These are phyloP conservation scores for Scopus umbretta DNA, from an alignment of 2,113 vertebrate genomes.

Conservation along the genomic window DNA sequence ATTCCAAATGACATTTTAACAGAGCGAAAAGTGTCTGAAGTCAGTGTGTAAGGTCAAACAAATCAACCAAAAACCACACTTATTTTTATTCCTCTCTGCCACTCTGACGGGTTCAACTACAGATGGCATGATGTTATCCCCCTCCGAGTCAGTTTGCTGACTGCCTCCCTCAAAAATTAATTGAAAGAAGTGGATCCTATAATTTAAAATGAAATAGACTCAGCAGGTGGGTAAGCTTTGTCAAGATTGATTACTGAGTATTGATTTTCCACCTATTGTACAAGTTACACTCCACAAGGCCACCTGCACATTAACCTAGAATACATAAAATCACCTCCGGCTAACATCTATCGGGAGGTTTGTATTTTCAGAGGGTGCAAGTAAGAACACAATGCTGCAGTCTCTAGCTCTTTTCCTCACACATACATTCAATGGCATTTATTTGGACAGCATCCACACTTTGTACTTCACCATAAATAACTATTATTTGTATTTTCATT, in stretches of 20 bases:
- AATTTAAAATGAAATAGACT: constrained; percentile 47
- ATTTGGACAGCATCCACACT: background rate
- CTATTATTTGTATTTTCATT: background rate
- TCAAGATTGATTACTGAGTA: constrained; percentile 41
- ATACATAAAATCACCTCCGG: background rate
- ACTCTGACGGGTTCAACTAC: background rate
- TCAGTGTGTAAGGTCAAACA: constrained; percentile 25
- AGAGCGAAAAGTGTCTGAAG: constrained; percentile 33
- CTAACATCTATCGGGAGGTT: background rate
- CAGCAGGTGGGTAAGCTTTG: constrained; percentile 47
- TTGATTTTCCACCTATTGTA: constrained; percentile 37
- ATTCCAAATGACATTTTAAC: constrained; percentile 37
- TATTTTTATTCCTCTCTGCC: constrained; percentile 15
- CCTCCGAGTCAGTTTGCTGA: constrained; percentile 11
- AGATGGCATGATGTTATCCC: background rate
- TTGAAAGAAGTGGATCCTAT: constrained; percentile 32
- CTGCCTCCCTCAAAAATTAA: constrained; percentile 37
- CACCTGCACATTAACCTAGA: constrained; percentile 10
- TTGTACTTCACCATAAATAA: background rate
- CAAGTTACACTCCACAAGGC: constrained; percentile 14
- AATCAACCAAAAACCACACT: constrained; percentile 15
- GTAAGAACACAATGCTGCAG: background rate
- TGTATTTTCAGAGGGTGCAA: background rate
- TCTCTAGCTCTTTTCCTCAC: background rate
- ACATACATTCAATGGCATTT: background rate